Evolutionary conservation across 2,797 vertebrate species (phyloP).

Genomic region (Manis pentadactyla): DNA sequence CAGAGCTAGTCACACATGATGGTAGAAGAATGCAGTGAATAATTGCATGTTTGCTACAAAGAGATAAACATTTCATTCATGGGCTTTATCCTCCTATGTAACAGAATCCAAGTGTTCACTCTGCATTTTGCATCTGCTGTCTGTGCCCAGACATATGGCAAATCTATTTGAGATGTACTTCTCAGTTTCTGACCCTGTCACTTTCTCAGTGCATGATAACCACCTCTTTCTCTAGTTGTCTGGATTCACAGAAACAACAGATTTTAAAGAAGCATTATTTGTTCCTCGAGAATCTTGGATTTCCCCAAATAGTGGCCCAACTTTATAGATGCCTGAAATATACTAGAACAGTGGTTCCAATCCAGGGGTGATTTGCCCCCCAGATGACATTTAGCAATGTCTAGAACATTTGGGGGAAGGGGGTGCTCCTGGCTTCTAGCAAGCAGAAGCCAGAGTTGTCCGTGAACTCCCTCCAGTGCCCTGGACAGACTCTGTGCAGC

Average conservation of each 20-base stretch:
- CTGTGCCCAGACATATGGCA: background rate
- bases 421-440: background rate
- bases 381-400: background rate
- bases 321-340: background rate
- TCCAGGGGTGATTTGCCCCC: background rate
- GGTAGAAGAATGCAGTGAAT: constrained; percentile 46
- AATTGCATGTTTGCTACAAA: constrained; percentile 45
- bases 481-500: background rate
- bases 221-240: background rate
- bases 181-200: background rate
- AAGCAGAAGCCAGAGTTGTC: background rate
- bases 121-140: background rate
- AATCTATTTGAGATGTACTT: background rate
- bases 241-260: background rate
- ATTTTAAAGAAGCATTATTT: background rate
- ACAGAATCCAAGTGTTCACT: background rate
- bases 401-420: background rate
- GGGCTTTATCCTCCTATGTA: background rate
- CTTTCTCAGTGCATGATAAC: background rate
- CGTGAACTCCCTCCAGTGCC: background rate
- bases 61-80: constrained; percentile 54
- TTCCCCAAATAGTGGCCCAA: background rate
- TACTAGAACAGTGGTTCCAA: background rate
- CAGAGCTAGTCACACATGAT: background rate
- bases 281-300: background rate